Percentiles rank a stretch among this genome's conserved stretches.
phyloP scores from a whole-genome alignment of 2,797 vertebrate species.

The Nothura maculosa region DNA sequence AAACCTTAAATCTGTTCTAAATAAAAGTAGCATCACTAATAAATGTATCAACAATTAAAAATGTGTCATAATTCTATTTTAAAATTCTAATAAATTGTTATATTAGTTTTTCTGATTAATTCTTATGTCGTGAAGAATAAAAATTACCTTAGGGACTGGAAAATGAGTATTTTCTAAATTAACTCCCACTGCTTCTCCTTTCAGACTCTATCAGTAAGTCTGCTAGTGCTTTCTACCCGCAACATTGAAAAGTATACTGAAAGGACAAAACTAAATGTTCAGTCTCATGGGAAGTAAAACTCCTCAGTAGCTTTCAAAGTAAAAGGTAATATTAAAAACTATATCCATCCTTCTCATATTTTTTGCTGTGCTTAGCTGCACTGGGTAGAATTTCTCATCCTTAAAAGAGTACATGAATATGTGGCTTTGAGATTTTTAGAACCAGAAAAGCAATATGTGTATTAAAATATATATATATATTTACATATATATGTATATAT shows the following conservation, averaged over 20 bases:
- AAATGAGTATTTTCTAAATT: background rate
- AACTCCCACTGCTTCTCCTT: background rate
- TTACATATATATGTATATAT: no score
- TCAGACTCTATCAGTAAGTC: accelerated
- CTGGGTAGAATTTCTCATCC: background rate
- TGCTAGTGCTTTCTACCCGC: background rate
- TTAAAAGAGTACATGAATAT: background rate
- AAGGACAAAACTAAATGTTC: background rate
- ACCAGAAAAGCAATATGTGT: background rate
- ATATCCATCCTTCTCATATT: background rate
- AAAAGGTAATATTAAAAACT: background rate
- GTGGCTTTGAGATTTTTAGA: background rate
- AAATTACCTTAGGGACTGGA: background rate
- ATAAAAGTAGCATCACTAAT: background rate
- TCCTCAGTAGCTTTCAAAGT: background rate
- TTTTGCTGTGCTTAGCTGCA: background rate
- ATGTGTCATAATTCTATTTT: background rate
- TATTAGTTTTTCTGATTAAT: background rate
- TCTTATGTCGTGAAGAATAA: background rate
- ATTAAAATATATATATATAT: no score
- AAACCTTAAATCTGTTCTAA: background rate
- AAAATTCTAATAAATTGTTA: background rate
- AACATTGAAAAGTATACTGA: background rate
- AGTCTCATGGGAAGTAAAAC: background rate
- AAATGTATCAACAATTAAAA: background rate